phyloP scores from a whole-genome alignment of 2,888 invertebrate species.

The Pammene aurita region DNA sequence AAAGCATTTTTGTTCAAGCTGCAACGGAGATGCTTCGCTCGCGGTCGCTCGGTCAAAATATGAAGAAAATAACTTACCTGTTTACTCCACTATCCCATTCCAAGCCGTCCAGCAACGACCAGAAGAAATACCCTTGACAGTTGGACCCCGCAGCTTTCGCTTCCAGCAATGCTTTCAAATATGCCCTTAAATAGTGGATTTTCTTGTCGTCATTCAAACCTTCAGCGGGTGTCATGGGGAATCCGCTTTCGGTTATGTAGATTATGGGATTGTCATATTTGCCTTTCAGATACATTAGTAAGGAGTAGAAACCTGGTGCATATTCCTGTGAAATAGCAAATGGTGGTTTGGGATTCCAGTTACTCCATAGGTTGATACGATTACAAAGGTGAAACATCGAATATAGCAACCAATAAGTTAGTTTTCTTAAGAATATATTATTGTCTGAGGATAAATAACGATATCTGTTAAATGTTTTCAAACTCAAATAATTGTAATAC shows the following conservation, averaged over 20 bases:
- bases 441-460: too few relatives aligned
- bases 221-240: conserved; percentile 56
- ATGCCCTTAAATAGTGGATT: conserved; percentile 58
- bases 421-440: too few relatives aligned
- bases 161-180: conserved; percentile 60
- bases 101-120: conserved; percentile 84
- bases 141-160: conserved; percentile 66
- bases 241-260: conserved; percentile 80
- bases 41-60: too few relatives aligned
- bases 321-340: conserved; percentile 44
- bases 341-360: too few relatives aligned
- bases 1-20: too few relatives aligned
- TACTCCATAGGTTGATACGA: too few relatives aligned
- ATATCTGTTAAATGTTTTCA: too few relatives aligned
- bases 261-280: conserved; percentile 46
- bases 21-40: too few relatives aligned
- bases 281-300: conserved; percentile 44
- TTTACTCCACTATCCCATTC: conserved; percentile 80
- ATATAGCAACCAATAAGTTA: too few relatives aligned
- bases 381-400: too few relatives aligned
- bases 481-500: too few relatives aligned
- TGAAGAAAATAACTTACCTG: conserved; percentile 55
- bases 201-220: conserved; percentile 63
- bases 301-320: conserved; percentile 46
- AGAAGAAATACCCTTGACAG: conserved; percentile 76